These are phyloP conservation scores for Dryoscopus gambensis DNA, from an alignment of 2,113 vertebrate genomes.

Conservation along the genomic window DNA sequence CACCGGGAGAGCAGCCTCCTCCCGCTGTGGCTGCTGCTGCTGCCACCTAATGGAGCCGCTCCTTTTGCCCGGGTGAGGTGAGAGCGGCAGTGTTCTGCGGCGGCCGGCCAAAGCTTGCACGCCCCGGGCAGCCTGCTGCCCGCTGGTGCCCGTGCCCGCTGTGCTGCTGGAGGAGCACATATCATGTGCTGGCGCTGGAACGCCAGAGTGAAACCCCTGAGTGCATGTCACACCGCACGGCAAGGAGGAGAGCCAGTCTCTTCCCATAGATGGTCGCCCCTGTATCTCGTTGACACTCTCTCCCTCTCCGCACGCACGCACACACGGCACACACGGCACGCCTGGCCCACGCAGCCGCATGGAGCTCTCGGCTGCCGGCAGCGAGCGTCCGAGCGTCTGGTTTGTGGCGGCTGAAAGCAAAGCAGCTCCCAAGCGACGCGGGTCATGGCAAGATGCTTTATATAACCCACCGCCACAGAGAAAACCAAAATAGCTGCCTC, in stretches of 20 bases:
- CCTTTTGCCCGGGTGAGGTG: background rate
- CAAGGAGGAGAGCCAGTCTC: background rate
- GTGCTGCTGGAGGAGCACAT: background rate
- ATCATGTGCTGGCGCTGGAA: background rate
- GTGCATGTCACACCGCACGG: accelerated
- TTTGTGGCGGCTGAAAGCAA: constrained; percentile 30
- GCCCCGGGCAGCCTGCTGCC: background rate
- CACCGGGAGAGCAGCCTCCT: background rate
- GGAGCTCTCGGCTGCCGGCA: background rate
- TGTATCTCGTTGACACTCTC: background rate
- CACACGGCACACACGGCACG: background rate
- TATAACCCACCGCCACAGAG: constrained; percentile 79
- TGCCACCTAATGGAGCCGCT: constrained; percentile 18
- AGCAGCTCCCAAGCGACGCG: constrained; percentile 57
- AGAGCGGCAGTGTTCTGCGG: background rate
- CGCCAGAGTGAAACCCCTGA: accelerated
- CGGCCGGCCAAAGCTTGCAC: background rate
- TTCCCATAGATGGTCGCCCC: accelerated
- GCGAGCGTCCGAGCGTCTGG: background rate
- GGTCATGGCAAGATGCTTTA: constrained; percentile 77
- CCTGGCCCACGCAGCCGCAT: background rate
- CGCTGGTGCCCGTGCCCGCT: background rate
- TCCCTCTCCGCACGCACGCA: background rate
- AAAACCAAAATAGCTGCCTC: constrained; percentile 90
- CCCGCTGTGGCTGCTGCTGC: background rate